Conservation (phyloP, 2,797 vertebrate genomes). For the Potorous gilbertii region DNA sequence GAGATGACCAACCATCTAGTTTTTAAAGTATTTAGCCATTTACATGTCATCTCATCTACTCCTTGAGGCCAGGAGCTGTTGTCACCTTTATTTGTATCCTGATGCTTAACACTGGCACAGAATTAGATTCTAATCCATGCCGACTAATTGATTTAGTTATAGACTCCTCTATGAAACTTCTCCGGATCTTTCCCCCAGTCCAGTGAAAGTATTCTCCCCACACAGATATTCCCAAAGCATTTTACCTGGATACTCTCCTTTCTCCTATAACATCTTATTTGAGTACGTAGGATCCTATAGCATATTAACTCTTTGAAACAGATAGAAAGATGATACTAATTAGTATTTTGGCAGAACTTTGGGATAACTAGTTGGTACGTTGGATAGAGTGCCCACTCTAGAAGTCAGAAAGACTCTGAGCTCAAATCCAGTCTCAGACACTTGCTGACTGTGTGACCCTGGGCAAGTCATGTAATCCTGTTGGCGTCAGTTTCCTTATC, state of each 20-base stretch:
- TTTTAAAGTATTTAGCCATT: neutral
- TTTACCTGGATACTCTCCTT: neutral
- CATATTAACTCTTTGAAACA: neutral
- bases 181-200: neutral
- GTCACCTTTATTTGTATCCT: neutral
- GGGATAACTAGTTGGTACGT: neutral
- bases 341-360: neutral
- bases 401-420: neutral
- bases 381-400: neutral
- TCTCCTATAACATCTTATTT: neutral
- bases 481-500: neutral
- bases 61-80: neutral
- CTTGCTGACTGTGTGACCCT: neutral
- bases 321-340: neutral
- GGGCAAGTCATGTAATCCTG: neutral
- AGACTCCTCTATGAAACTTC: neutral
- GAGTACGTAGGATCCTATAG: neutral
- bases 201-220: neutral
- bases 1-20: neutral
- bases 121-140: neutral
- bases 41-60: neutral
- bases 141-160: neutral
- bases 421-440: neutral
- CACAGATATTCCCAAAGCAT: neutral
- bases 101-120: neutral